Conservation (phyloP, 1,140 invertebrate species). For the Grapholita molesta region DNA sequence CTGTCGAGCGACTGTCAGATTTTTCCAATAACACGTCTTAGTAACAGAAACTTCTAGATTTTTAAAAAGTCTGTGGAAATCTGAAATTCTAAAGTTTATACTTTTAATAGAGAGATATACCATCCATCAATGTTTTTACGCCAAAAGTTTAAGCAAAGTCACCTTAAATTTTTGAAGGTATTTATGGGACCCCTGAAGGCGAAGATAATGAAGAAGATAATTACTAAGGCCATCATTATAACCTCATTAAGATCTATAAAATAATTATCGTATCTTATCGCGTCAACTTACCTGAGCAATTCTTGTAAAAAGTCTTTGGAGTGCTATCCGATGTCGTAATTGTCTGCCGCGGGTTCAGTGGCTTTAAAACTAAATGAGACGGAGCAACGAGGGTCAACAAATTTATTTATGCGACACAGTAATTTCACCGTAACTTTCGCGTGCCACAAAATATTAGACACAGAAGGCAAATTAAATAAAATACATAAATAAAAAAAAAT, state of each 20-base stretch:
- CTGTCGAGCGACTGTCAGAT: no score
- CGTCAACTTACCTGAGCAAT: slow-evolving; percentile 1
- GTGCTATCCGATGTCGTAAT: slow-evolving; percentile 31
- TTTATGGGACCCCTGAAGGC: background rate
- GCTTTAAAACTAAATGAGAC: slow-evolving; percentile 15
- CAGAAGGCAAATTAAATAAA: background rate
- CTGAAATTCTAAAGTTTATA: no score
- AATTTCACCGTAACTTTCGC: slow-evolving; percentile 4
- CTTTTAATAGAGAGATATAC: background rate
- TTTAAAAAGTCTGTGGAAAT: no score
- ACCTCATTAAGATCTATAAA: slow-evolving; percentile 22
- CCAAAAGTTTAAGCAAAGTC: background rate
- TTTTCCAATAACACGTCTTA: no score
- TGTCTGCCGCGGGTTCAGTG: slow-evolving; percentile 20
- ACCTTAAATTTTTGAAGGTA: background rate
- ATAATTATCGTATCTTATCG: slow-evolving; percentile 23
- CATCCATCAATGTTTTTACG: background rate
- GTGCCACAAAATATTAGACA: background rate
- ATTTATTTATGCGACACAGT: slow-evolving; percentile 13
- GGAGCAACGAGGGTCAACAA: slow-evolving; percentile 2
- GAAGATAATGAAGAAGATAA: background rate
- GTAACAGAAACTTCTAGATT: no score
- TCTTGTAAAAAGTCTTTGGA: slow-evolving; percentile 22
- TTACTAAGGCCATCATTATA: slow-evolving; percentile 5
- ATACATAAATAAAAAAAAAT: background rate